Base-by-base conservation (phyloP, 2,113 vertebrate genomes). In the Phainopepla nitens region DNA sequence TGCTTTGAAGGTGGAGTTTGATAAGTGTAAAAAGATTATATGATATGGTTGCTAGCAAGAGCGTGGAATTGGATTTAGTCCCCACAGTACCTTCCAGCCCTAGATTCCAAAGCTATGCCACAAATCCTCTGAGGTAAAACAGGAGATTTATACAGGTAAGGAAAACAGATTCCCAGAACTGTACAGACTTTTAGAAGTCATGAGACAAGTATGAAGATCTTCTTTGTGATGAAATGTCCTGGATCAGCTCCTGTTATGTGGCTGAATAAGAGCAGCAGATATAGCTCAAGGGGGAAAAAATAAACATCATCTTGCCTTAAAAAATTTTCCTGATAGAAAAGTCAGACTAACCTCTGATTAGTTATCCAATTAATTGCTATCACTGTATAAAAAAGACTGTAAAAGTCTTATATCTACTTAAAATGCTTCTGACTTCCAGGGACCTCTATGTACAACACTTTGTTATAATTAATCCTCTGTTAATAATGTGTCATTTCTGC, bases 1-100 rank as follows among this genome's bases (percentile, higher is more conserved):
- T 95, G 39, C 47, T 92, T 94, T 90, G 58, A 93, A 93, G 75
- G 85, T 88, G 76, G 66, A 94, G 62, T 83, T 42, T 90, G 68
- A 50, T 90, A 90, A 80, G 39, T 62, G 12, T 70, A 69, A 85
- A 94, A 87, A 88, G 65, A 82, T 89, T 44, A 23, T 56, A 36
- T 31, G 24, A 65, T 86, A 88, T 5, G 27, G 15, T 58, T 80
- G 3, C 68, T 85, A 93, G 66, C 39, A 82, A 92, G 24, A 94
- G 23, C 88, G 80, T 50, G 45, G 85, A 73, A 88, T 87, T 83
- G 15, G n/a, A 77, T 47, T 68, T 64, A 44, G 33, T 73, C 29
- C 20, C 13, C 44, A n/a, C 18, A n/a, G 69, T 82, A 20, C 18
- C 50, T 91, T 90, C 57, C 28, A 93, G n/a, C 24, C 31, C 49